These are phyloP conservation scores for Agelastica alni DNA, from an alignment of 2,888 invertebrate genomes.

Conservation along the genomic window DNA sequence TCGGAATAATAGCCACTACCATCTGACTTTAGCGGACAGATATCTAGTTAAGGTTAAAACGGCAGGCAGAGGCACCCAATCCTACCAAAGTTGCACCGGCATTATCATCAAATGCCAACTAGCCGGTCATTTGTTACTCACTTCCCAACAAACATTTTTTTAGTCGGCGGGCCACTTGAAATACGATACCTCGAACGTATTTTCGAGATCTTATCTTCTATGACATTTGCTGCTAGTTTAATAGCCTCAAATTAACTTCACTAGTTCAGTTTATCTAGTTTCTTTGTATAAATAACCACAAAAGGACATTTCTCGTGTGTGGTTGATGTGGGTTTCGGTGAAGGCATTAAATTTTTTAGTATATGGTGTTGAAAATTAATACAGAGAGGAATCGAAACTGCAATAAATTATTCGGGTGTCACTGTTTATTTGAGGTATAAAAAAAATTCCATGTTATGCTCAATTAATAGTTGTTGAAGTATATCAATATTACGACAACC, in stretches of 20 bases:
- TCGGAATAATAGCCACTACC: background rate
- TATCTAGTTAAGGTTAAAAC: constrained; percentile 45
- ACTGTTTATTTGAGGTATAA: background rate
- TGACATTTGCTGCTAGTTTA: constrained; percentile 52
- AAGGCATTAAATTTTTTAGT: background rate
- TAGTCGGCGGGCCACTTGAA: constrained; percentile 41
- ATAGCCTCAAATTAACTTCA: constrained; percentile 52
- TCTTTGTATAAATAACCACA: constrained; percentile 38
- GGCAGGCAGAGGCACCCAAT: constrained; percentile 50
- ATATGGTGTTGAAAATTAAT: constrained; percentile 3
- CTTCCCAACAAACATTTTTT: constrained; percentile 12
- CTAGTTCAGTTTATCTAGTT: constrained; percentile 47
- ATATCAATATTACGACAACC: too few species aligned
- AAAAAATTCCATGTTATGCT: too few species aligned
- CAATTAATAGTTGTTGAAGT: too few species aligned
- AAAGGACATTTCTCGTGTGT: constrained; percentile 21
- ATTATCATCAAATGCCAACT: constrained; percentile 51
- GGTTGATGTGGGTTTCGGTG: background rate
- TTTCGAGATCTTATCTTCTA: constrained; percentile 39
- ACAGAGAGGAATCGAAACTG: too few species aligned
- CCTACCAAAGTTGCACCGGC: constrained; percentile 47
- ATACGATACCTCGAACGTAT: constrained; percentile 39
- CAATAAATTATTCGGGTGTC: constrained; percentile 10
- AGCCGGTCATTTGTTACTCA: constrained; percentile 48
- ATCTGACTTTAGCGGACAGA: constrained; percentile 45